Percentiles rank a stretch among this genome's conserved stretches.
Conservation (phyloP, 2,888 invertebrate genomes). For the Ornithoptera alexandrae region DNA sequence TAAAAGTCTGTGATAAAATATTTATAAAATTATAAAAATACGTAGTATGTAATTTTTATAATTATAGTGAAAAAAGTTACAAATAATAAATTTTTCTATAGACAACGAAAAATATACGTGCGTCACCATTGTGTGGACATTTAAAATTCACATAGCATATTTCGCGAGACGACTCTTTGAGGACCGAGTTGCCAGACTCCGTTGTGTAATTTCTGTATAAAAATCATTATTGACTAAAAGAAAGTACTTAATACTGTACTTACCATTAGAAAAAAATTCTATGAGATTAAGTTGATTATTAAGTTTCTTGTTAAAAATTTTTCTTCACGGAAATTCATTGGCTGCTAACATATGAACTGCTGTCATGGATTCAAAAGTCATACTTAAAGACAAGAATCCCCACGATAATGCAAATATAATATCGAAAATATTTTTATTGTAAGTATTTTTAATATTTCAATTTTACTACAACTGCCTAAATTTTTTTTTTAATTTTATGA, state of each 20-base stretch:
- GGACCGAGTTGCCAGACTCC: conserved; percentile 21
- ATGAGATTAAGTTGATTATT: neutral
- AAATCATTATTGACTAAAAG: neutral
- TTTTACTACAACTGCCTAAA: neutral
- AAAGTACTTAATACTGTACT: neutral
- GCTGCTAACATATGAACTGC: conserved; percentile 11
- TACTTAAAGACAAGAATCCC: conserved; percentile 81
- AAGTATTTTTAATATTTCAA: conserved; percentile 53
- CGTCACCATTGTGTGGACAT: conserved; percentile 1
- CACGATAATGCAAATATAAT: conserved; percentile 79
- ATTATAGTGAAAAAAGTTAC: neutral
- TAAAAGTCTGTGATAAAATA: conserved; percentile 19
- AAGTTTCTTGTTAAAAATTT: neutral
- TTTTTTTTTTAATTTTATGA: neutral
- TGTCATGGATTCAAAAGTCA: conserved; percentile 82
- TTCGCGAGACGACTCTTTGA: conserved; percentile 9
- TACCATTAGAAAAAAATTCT: neutral
- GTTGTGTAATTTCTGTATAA: conserved; percentile 8
- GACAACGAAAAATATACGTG: neutral
- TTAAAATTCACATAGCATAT: conserved; percentile 4
- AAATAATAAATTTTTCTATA: neutral
- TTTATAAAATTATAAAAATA: neutral
- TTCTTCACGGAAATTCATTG: neutral
- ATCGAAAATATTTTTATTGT: conserved; percentile 82
- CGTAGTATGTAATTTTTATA: neutral